Evolutionary conservation across 2,113 vertebrate species (phyloP).

Genomic region (Sardina pilchardus): DNA sequence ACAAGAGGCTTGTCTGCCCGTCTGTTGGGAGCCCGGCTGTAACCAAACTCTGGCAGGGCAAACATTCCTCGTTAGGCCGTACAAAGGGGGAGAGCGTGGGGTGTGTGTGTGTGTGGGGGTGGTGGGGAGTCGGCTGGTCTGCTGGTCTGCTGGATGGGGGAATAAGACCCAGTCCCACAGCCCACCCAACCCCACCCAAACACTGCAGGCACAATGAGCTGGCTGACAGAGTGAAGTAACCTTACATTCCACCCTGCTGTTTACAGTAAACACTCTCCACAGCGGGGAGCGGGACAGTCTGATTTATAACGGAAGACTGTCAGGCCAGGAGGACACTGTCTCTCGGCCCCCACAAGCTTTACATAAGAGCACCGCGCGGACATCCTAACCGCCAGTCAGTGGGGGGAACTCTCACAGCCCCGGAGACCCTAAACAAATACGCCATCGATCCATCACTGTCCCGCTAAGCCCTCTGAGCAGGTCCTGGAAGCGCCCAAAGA

Average conservation of each 20-base stretch:
- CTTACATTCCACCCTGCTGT: constrained; percentile 58
- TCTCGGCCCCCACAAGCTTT: neutral
- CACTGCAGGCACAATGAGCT: constrained; percentile 9
- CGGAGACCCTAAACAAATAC: neutral
- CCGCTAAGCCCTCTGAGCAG: neutral
- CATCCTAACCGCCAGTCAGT: neutral
- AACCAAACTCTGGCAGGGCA: constrained; percentile 62
- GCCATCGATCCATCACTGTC: neutral
- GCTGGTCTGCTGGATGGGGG: constrained; percentile 25
- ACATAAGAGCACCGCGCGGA: constrained; percentile 24
- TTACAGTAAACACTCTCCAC: constrained; percentile 63
- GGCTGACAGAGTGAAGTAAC: constrained; percentile 44
- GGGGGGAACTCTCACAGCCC: neutral
- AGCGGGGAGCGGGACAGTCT: constrained; percentile 6
- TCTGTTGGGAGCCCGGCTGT: constrained; percentile 28
- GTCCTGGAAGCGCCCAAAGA: neutral
- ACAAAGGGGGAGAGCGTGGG: constrained; percentile 46
- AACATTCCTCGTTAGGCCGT: constrained; percentile 62
- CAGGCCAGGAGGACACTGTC: constrained; percentile 31
- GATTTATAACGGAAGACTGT: constrained; percentile 50
- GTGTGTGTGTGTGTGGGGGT: constrained; percentile 27
- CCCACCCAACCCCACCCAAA: constrained; percentile 2
- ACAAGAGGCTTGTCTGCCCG: constrained; percentile 7
- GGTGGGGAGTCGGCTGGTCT: constrained; percentile 20
- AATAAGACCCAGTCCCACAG: constrained; percentile 17